phyloP scores from a whole-genome alignment of 1,140 invertebrate genomes.

The Gonioctena quinquepunctata region DNA sequence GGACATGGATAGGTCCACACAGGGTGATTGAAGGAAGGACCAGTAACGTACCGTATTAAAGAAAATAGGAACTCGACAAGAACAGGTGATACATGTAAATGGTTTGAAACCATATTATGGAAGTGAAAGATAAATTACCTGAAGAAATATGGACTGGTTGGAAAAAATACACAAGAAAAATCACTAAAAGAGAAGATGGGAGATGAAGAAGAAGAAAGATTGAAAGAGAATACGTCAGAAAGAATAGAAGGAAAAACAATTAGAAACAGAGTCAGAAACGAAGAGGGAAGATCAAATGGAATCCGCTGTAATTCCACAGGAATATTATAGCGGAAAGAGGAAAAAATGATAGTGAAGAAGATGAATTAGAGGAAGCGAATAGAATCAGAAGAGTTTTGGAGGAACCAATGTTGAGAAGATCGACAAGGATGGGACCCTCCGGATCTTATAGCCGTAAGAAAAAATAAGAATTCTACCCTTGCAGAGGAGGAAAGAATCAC shows the following conservation, averaged over 20 bases:
- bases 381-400: too few relatives aligned
- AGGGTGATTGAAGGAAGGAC: neutral
- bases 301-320: too few relatives aligned
- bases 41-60: neutral
- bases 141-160: too few relatives aligned
- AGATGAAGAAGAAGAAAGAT: neutral
- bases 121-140: neutral
- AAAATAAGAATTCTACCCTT: neutral
- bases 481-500: neutral
- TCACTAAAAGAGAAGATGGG: neutral
- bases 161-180: too few relatives aligned
- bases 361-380: neutral
- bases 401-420: neutral
- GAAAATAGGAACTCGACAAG: neutral
- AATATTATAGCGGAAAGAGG: too few relatives aligned
- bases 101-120: neutral
- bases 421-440: neutral
- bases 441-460: neutral
- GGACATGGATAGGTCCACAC: neutral
- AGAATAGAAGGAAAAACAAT: too few relatives aligned
- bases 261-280: too few relatives aligned
- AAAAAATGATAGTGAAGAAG: too few relatives aligned
- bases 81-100: conserved; percentile 1
- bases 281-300: too few relatives aligned
- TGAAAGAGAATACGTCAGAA: too few relatives aligned